Percentiles rank a stretch among this genome's conserved stretches.
phyloP scores from a whole-genome alignment of 1,140 invertebrate genomes.

The Zeugodacus cucurbitae region DNA sequence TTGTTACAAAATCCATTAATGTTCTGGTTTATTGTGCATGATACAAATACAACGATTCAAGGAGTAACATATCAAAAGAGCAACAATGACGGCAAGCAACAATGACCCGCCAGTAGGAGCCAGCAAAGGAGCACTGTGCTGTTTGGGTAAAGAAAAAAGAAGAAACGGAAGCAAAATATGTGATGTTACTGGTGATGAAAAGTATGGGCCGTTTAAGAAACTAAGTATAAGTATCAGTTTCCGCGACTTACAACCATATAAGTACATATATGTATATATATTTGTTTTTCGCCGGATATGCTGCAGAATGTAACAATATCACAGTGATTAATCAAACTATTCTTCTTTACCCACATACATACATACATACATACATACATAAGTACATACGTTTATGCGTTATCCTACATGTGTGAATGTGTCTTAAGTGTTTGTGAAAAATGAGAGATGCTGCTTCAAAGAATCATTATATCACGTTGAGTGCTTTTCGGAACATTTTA shows the following conservation, averaged over 20 bases:
- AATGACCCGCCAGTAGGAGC: neutral
- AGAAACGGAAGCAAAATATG: neutral
- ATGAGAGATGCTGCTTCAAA: neutral
- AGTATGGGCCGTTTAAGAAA: neutral
- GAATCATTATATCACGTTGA: neutral
- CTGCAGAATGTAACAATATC: neutral
- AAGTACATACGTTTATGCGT: neutral
- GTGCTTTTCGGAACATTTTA: neutral
- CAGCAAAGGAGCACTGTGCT: neutral
- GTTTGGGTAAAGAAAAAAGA: neutral
- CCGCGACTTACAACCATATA: neutral
- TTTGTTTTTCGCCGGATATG: neutral
- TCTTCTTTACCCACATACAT: neutral
- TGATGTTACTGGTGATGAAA: neutral
- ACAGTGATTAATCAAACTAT: conserved; percentile 1
- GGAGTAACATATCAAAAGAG: neutral
- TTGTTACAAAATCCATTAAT: neutral
- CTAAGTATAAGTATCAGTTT: neutral
- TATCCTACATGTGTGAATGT: neutral
- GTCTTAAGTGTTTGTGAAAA: neutral
- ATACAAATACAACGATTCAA: neutral
- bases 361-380: neutral
- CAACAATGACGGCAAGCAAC: neutral
- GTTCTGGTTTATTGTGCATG: neutral
- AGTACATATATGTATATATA: no score